These are phyloP conservation scores for Helicoverpa armigera DNA, from an alignment of 1,140 invertebrate species.

Conservation along the genomic window DNA sequence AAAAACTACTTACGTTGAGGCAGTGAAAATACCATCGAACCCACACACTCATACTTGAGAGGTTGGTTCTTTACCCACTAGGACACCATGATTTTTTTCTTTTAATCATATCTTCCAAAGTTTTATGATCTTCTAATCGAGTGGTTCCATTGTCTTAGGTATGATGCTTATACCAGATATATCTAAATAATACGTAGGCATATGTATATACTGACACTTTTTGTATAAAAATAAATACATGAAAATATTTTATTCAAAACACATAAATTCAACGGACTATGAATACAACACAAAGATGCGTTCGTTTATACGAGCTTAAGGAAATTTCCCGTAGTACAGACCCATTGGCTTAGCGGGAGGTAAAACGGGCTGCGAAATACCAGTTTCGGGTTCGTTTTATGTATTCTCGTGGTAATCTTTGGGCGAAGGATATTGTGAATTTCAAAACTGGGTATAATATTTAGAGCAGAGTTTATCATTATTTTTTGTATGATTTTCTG, in stretches of 20 bases:
- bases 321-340: constrained; percentile 41
- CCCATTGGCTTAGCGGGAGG: constrained; percentile 39
- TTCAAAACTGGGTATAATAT: constrained; percentile 9
- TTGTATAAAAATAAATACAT: neutral
- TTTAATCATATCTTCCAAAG: no score
- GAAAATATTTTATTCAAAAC: neutral
- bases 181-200: no score
- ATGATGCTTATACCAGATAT: no score
- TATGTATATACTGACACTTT: no score
- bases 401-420: neutral
- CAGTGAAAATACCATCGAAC: no score
- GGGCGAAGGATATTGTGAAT: constrained; percentile 1
- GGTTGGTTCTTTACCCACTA: no score
- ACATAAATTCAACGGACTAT: constrained; percentile 2
- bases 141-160: no score
- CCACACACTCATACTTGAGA: no score
- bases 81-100: no score
- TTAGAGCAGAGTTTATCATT: neutral
- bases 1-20: no score
- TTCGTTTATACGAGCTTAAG: constrained; percentile 47
- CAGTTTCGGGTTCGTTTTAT: constrained; percentile 38
- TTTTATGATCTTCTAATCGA: no score
- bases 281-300: constrained; percentile 42
- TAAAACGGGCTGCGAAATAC: constrained; percentile 40
- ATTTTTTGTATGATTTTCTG: no score